Evolutionary conservation across 2,888 invertebrate genomes (phyloP), one percentile per base, ranked within the genome.

Genomic region (Acleris literana): DNA sequence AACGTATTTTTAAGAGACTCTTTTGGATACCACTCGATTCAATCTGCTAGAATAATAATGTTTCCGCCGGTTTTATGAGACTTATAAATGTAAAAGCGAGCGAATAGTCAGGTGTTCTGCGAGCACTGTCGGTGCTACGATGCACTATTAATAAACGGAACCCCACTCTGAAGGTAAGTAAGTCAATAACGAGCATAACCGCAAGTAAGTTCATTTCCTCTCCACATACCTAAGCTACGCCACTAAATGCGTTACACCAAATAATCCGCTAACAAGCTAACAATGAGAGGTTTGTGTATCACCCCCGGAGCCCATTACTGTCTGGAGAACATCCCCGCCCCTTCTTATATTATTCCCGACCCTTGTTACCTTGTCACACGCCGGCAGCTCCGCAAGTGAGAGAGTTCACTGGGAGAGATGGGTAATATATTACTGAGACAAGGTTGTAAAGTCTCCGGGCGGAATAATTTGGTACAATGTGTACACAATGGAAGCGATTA

Each of bases 401-500:
- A 68, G 58, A 69, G 68, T 73, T 71, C 69, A 60, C 70, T 73
- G 72, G 70, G 70, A 71, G 70, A 71, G 68, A 55, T 58, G 60
- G 58, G 60, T 54, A 66, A 66, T 55, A 68, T 63, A 61, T 75
- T 71, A 86, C 64, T 81, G 73, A 69, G 89, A 87, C 82, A 90
- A 69, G 76, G 88, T 88, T 83, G 80, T 75, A 85, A 80, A 82
- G 77, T 76, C 75, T 75, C 69, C 73, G 73, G 79, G 77, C 77
- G 76, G 79, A 78, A 85, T 86, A 81, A 80, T 80, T 78, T 72
- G 79, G 79, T 84, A 84, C 88, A 89, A 83, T 88, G 86, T 87
- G 86, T 86, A 88, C 81, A 92, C 90, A 90, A 90, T 90, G 80
- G 87, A 86, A 85, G 83, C 90, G 88, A 90, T 92, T 91, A 85